phyloP scores from a whole-genome alignment of 2,113 vertebrate species.

The Glaucidium brasilianum region DNA sequence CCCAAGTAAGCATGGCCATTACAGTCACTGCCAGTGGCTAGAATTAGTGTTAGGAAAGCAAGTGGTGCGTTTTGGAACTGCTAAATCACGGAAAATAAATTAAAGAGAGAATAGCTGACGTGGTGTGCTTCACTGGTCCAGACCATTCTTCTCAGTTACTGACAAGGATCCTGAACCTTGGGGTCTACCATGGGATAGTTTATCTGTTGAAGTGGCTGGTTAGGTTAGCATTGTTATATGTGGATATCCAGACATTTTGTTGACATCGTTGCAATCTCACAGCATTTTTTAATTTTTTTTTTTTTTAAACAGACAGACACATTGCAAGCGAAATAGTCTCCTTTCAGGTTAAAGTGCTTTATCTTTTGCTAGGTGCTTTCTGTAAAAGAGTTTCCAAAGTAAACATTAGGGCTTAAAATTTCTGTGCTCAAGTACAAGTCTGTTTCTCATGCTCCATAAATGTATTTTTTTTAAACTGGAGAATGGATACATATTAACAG shows the following conservation, averaged over 20 bases:
- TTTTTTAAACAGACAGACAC: neutral
- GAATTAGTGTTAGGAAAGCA: neutral
- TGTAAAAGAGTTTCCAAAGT: constrained; percentile 46
- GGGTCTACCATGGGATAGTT: neutral
- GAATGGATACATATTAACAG: constrained; percentile 60
- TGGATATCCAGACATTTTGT: neutral
- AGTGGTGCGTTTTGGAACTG: neutral
- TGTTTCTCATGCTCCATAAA: constrained; percentile 46
- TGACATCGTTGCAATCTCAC: neutral
- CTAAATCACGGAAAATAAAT: neutral
- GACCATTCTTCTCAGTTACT: neutral
- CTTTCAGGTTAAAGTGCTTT: constrained; percentile 34
- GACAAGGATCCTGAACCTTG: neutral
- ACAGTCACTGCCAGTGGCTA: neutral
- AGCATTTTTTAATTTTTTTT: neutral
- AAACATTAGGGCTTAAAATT: constrained; percentile 40
- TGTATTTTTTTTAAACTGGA: constrained; percentile 27
- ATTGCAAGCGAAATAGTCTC: neutral
- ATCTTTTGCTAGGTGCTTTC: constrained; percentile 37
- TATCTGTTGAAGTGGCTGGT: neutral
- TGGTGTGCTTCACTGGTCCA: neutral
- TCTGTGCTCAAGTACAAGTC: constrained; percentile 36
- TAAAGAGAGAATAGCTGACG: neutral
- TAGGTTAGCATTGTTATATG: neutral
- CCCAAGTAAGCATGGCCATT: neutral